Evolutionary conservation across 2,888 invertebrate species (phyloP).

Genomic region (Dusona sp.): DNA sequence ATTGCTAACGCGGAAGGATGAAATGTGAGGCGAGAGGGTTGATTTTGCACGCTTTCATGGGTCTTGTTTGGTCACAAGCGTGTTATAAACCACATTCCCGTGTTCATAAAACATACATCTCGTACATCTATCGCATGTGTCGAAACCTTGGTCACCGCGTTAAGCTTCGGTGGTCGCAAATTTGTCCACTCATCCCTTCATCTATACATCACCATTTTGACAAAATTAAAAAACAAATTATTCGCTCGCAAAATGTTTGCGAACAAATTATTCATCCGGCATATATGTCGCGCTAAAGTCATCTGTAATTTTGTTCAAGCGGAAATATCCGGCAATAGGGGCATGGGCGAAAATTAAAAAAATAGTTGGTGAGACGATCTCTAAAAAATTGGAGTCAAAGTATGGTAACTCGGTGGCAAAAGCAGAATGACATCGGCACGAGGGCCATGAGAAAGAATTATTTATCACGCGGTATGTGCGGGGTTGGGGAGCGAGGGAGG

Average conservation of each 20-base stretch:
- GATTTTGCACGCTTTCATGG: neutral
- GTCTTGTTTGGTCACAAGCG: neutral
- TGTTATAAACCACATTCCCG: neutral
- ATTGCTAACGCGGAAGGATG: slow-evolving; percentile 54
- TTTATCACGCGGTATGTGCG: neutral
- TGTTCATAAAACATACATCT: neutral
- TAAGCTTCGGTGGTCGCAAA: no score
- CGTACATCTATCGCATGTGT: no score
- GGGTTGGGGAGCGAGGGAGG: neutral
- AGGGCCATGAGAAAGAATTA: neutral
- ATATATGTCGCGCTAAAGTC: no score
- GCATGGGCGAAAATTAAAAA: neutral
- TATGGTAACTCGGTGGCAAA: neutral
- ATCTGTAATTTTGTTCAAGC: no score
- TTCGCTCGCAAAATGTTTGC: no score
- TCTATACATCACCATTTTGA: no score
- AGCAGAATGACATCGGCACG: slow-evolving; percentile 1
- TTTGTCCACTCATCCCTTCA: no score
- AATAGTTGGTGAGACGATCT: neutral
- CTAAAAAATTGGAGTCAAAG: neutral
- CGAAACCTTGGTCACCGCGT: no score
- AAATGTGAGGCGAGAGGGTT: neutral
- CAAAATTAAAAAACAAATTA: no score
- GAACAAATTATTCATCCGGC: no score
- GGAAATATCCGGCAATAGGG: no score